Evolutionary conservation across 1,140 invertebrate species (phyloP).

Genomic region (Drosophila tristis): DNA sequence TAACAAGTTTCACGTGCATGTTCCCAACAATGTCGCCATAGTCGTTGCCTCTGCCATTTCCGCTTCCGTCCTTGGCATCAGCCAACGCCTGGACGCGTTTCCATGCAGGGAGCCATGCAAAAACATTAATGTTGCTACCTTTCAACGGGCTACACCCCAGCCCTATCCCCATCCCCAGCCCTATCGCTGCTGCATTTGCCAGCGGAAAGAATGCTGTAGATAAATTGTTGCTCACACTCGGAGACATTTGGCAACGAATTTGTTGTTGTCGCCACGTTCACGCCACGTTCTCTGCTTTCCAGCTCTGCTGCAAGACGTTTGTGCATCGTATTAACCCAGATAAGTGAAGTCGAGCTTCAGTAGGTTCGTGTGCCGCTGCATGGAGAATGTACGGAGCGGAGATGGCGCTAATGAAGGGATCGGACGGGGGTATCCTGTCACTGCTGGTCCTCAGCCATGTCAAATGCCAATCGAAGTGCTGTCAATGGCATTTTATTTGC

Average conservation of each 20-base stretch:
- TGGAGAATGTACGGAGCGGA: too few species aligned
- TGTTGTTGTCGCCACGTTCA: slow-evolving; percentile 4
- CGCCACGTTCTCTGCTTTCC: slow-evolving; percentile 27
- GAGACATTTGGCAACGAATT: slow-evolving; percentile 47
- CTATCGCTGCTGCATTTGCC: slow-evolving; percentile 32
- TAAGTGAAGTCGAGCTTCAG: slow-evolving; percentile 27
- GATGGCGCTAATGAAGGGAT: slow-evolving; percentile 32
- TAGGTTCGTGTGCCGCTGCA: too few species aligned
- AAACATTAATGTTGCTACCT: slow-evolving; percentile 65
- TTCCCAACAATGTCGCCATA: slow-evolving; percentile 76
- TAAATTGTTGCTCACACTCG: slow-evolving; percentile 55
- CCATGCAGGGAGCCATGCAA: slow-evolving; percentile 53
- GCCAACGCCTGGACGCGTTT: slow-evolving; percentile 52
- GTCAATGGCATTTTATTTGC: slow-evolving; percentile 46
- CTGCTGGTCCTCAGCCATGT: slow-evolving; percentile 9
- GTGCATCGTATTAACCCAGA: slow-evolving; percentile 66
- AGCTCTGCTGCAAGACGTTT: slow-evolving; percentile 67
- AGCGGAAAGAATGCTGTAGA: slow-evolving; percentile 55
- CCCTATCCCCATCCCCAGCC: slow-evolving; percentile 1
- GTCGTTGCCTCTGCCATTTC: slow-evolving; percentile 48
- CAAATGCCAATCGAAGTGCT: slow-evolving; percentile 40
- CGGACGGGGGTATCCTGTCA: slow-evolving; percentile 1
- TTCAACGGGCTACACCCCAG: slow-evolving; percentile 8
- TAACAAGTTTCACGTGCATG: slow-evolving; percentile 80
- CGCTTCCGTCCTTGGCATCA: slow-evolving; percentile 24